Evolutionary conservation across 1,140 invertebrate genomes (phyloP), one percentile per base, ranked within the genome.

Genomic region (Tetragonula clypearis): DNA sequence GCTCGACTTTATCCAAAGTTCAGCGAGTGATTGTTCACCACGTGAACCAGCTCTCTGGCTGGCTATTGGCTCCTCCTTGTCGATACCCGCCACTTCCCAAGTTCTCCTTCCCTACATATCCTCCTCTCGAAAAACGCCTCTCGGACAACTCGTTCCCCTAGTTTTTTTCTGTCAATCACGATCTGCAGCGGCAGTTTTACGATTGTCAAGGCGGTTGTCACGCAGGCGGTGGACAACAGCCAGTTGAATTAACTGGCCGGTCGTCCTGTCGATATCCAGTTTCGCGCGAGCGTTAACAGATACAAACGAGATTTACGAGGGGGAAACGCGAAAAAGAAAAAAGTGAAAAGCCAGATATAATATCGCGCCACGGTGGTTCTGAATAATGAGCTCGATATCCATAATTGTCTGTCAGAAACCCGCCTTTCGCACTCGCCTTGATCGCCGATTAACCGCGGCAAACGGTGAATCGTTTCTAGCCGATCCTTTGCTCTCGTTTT

Each of bases 1-100:
- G 3, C 41, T 41, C 30, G 58, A 86, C 88, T 88, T 86, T 86
- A 81, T 83, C 74, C 79, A 55, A 83, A 84, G 77, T 86, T 84
- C 88, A 55, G 30, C 58, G 76, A 84, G 80, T 77, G 75, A 14
- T 60, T n/a, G 30, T 60, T 82, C 81, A 26, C 41, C 30, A 30
- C 30, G 9, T n/a, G n/a, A n/a, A n/a, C 19, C 55, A 1, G 21
- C 4, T 21, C 23, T 35, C 9, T 2, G 19, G 1, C 62, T 72
- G 15, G 35, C 53, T 26, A 56, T 79, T 30, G 21, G 1, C 26
- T 23, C 26, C 41, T 1, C 66, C 9, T 35, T 12, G n/a, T 9
- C 17, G 55, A 49, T 35, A 41, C 30, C 15, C n/a, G 35, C 15
- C n/a, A 21, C 14, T 68, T 53, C n/a, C 23, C 21, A 66, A 65